Evolutionary conservation across 2,113 vertebrate genomes (phyloP), one percentile per base, ranked within the genome.

Genomic region (Arvicanthis niloticus): DNA sequence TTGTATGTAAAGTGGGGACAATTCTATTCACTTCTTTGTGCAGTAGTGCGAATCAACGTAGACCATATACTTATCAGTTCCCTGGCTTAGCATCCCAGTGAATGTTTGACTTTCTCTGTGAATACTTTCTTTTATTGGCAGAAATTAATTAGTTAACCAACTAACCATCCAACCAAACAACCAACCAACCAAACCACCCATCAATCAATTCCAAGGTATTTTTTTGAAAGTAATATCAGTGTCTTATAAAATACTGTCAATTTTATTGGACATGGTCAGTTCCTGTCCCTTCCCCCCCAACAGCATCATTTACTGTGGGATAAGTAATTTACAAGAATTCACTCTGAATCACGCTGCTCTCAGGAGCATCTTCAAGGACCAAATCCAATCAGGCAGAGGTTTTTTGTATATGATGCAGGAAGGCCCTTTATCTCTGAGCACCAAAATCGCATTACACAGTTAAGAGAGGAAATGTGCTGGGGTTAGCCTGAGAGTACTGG

Each of bases 381-480:
- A 89, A 65, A 95, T 92, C 56, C 48, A 97, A 96, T 70, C 60
- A 95, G 91, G 82, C 34, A 26, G 86, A 91, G 84, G 81, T 89
- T 96, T 95, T 95, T 65, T 94, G 82, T 60, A 6, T 56, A 53
- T 17, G 89, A 95, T 65, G 92, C 77, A 91, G 86, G 94, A 96
- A 96, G 51, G 73, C 29, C 76, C 17, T 95, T 93, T 58, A 96
- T 78, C 73, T 56, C 82, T 85, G 67, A 77, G 90, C 58, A 80
- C 81, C 16, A 2, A 95, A 94, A 97, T 91, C n/a, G 1, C 26
- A 87, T 96, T 96, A 86, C 81, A 58, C 93, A 56, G 67, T 67
- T 89, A 21, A 42, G 89, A 70, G 62, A 87, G 93, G 95, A 95
- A 97, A 89, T 86, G 81, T 34, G 65, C 90, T 73, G 45, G 11